Evolutionary conservation across 2,888 invertebrate species (phyloP).

Genomic region (Laspeyria flexula): DNA sequence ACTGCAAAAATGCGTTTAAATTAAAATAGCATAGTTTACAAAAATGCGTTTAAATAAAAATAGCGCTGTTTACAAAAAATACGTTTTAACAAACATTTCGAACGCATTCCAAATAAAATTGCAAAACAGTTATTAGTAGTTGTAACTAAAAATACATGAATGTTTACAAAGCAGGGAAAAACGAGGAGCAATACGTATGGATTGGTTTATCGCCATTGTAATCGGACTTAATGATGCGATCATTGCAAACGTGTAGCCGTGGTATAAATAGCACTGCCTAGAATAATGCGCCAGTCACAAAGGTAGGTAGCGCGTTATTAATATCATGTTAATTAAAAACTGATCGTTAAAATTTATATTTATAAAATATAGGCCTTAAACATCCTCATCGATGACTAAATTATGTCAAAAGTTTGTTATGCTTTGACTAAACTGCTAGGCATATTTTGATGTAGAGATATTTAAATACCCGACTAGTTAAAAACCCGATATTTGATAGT

Average conservation of each 20-base stretch:
- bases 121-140: slow-evolving; percentile 13
- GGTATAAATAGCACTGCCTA: slow-evolving; percentile 31
- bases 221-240: slow-evolving; percentile 41
- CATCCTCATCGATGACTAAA: no score
- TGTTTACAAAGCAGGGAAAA: slow-evolving; percentile 37
- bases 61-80: not conserved
- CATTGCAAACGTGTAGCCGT: slow-evolving; percentile 23
- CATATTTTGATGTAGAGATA: no score
- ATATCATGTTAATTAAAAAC: not conserved
- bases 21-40: not conserved
- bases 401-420: no score
- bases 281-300: not conserved
- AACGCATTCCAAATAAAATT: slow-evolving; percentile 4
- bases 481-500: no score
- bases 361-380: no score
- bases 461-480: no score
- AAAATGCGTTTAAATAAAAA: not conserved
- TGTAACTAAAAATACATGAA: slow-evolving; percentile 35
- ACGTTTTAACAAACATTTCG: not conserved
- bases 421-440: no score
- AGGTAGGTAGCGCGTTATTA: not conserved
- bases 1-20: not conserved
- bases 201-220: slow-evolving; percentile 44
- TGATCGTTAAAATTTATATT: no score
- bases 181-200: slow-evolving; percentile 36